Conservation (phyloP, 2,797 vertebrate species). For the Serranus cabrilla region DNA sequence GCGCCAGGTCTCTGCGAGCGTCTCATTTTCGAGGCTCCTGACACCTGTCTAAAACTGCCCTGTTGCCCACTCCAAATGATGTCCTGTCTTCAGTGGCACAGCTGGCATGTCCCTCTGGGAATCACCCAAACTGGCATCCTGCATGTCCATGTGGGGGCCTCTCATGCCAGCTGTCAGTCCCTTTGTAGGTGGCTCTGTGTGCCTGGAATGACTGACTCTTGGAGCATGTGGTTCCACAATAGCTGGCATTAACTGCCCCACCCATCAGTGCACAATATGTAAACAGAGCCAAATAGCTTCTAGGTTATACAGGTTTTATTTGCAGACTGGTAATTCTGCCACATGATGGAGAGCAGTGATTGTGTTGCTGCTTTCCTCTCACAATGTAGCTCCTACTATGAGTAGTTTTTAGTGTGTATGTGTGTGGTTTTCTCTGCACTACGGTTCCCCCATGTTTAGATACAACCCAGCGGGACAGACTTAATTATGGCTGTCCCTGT, state of each 20-base stretch:
- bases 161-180: constrained; percentile 68
- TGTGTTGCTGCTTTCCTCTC: not conserved
- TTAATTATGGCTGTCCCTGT: not conserved
- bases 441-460: not conserved
- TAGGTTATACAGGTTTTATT: not conserved
- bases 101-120: constrained; percentile 68
- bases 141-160: constrained; percentile 44
- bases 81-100: constrained; percentile 59
- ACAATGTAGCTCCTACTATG: not conserved
- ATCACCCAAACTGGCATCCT: constrained; percentile 57
- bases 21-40: constrained; percentile 19
- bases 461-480: not conserved
- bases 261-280: constrained; percentile 44
- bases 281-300: not conserved
- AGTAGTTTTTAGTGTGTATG: not conserved
- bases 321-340: not conserved
- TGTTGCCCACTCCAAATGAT: constrained; percentile 3
- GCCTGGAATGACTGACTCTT: constrained; percentile 63
- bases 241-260: constrained; percentile 55
- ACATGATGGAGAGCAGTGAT: constrained; percentile 17
- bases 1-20: constrained; percentile 44
- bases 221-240: constrained; percentile 53
- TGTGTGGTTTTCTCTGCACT: not conserved
- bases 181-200: constrained; percentile 56
- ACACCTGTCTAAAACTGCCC: constrained; percentile 61